Evolutionary conservation across 2,888 invertebrate species (phyloP), one percentile per base, ranked within the genome.

Genomic region (Drosophila demipolita): DNA sequence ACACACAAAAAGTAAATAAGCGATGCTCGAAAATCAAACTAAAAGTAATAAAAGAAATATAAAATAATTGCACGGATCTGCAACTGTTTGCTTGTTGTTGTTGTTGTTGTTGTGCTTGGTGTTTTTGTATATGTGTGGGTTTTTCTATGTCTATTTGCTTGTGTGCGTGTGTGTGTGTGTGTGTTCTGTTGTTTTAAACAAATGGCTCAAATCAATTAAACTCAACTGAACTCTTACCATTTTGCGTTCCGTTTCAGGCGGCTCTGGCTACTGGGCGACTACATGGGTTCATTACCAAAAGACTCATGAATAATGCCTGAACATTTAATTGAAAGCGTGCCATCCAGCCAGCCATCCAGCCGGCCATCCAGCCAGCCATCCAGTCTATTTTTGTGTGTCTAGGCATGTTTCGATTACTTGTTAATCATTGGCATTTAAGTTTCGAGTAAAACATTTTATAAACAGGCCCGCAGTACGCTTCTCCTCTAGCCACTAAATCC

Each of bases 401-500:
- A 32, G 20, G 82, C 42, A 54, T 60, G 60, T 61, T 70, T 68
- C 83, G 83, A 86, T 83, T 70, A 66, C 83, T 71, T 76, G 82
- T 79, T 82, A 86, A 86, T 82, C 82, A 86, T 80, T 68, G 52
- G 86, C 76, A 66, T 83, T 76, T 80, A 61, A 52, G 52, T 66
- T 78, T 66, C 50, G 9, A 50, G 50, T 50, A 61, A 26, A 33
- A 71, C 78, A 72, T 63, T 76, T 58, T 38, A 62, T 20, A 70
- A 35, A 55, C 71, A 38, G 8, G 3, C 23, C 17, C 26, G 17
- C 38, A 1, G 11, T 48, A 9, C 23, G 4, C 36, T 8, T 4
- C 38, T 7, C 7, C 20, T n/a, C 36, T 15, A 23, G 20, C 45
- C 4, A 15, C 15, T 20, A 40, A 45, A n/a, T 23, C 32, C 50